These are phyloP conservation scores for Proteles cristata DNA, from an alignment of 2,113 vertebrate species.

Conservation along the genomic window DNA sequence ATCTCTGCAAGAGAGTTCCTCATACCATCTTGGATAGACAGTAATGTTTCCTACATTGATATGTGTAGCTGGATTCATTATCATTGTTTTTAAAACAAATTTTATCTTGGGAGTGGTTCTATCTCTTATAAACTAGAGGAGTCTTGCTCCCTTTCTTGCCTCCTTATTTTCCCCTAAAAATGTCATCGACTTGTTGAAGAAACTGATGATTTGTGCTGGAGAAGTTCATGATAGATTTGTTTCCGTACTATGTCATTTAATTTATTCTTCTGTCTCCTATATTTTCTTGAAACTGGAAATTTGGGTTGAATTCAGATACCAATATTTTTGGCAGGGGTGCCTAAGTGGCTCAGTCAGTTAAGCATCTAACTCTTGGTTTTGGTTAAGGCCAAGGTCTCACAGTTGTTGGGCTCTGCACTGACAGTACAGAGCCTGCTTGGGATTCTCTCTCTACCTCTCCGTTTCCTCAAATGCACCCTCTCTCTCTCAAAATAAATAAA, in stretches of 20 bases:
- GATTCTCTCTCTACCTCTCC: too few species aligned
- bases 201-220: background rate
- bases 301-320: background rate
- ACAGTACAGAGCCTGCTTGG: too few species aligned
- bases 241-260: background rate
- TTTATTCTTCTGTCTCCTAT: background rate
- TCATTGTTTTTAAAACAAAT: slow-evolving; percentile 5
- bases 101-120: slow-evolving; percentile 30
- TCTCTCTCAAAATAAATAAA: too few species aligned
- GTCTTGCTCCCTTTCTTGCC: background rate
- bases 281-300: background rate
- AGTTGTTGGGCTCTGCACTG: too few species aligned
- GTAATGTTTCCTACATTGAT: slow-evolving; percentile 83
- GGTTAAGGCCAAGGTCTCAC: too few species aligned
- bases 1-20: slow-evolving; percentile 85
- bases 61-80: background rate
- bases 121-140: background rate
- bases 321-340: background rate
- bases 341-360: too few species aligned
- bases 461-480: too few species aligned
- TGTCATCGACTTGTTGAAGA: background rate
- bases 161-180: background rate
- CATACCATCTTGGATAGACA: slow-evolving; percentile 85
- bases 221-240: background rate
- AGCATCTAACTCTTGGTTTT: too few species aligned